phyloP scores from a whole-genome alignment of 2,113 vertebrate species.

The Xenus cinereus region DNA sequence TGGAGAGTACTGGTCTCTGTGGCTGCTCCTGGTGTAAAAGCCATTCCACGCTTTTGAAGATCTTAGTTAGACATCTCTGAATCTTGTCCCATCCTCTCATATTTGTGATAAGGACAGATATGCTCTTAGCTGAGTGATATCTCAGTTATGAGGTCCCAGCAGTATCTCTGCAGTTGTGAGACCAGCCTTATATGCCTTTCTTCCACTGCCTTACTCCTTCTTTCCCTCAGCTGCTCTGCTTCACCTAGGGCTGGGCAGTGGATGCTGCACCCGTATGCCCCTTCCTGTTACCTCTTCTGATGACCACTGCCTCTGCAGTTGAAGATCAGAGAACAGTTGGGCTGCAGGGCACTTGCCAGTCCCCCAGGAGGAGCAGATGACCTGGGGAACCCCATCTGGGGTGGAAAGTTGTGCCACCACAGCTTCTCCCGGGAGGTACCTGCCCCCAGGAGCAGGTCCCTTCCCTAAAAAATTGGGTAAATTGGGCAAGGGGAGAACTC shows the following conservation, averaged over 20 bases:
- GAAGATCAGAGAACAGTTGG: background rate
- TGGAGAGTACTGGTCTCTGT: background rate
- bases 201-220: background rate
- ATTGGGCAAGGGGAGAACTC: background rate
- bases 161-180: background rate
- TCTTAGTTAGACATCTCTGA: background rate
- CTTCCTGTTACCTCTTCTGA: background rate
- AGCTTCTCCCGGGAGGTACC: background rate
- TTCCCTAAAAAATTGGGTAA: background rate
- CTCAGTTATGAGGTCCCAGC: background rate
- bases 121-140: rapidly evolving
- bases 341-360: background rate
- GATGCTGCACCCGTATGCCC: background rate
- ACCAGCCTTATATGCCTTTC: background rate
- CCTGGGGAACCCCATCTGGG: background rate
- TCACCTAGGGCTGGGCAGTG: background rate
- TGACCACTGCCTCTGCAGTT: background rate
- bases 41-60: background rate
- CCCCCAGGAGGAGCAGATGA: background rate
- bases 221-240: background rate
- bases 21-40: background rate
- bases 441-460: background rate
- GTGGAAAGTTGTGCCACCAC: background rate
- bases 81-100: background rate
- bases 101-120: background rate